Evolutionary conservation across 1,140 invertebrate species (phyloP).

Genomic region (Vollenhovia emeryi): DNA sequence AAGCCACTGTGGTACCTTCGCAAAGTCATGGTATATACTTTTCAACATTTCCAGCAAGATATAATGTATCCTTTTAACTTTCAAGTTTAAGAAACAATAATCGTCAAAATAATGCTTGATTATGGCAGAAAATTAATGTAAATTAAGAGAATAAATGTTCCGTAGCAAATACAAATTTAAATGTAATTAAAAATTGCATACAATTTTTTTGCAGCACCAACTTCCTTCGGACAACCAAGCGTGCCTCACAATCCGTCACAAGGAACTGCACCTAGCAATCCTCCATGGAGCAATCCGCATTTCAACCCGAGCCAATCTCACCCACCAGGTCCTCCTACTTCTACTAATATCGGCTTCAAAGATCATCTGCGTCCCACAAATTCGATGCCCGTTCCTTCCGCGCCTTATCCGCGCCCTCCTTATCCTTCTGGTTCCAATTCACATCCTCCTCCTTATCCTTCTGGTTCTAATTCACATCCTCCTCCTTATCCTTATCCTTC

Average conservation of each 20-base stretch:
- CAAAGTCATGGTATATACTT: conserved; percentile 36
- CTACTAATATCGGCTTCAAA: conserved; percentile 61
- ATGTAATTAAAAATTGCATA: not conserved
- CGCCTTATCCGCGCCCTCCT: not conserved
- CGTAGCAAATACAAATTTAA: not conserved
- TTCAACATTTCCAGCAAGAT: not conserved
- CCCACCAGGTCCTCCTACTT: not conserved
- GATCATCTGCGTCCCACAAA: conserved; percentile 41
- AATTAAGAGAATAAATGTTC: not conserved
- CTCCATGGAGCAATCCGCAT: conserved; percentile 54
- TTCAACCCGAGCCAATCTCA: conserved; percentile 36
- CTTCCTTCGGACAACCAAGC: conserved; percentile 11
- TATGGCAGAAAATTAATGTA: not conserved
- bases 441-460: conserved; percentile 35
- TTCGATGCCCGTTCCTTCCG: conserved; percentile 19
- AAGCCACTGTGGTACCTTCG: not conserved
- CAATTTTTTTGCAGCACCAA: conserved; percentile 11
- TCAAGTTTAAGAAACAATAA: not conserved
- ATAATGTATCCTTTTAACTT: conserved; percentile 7
- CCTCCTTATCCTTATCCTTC: conserved; percentile 44
- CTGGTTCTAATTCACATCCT: not conserved
- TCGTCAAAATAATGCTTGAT: not conserved
- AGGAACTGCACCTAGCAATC: not conserved
- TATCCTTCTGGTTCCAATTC: conserved; percentile 25
- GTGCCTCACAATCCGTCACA: conserved; percentile 10